Conservation (phyloP, 2,113 vertebrate genomes). For the Antechinus stuartii region DNA sequence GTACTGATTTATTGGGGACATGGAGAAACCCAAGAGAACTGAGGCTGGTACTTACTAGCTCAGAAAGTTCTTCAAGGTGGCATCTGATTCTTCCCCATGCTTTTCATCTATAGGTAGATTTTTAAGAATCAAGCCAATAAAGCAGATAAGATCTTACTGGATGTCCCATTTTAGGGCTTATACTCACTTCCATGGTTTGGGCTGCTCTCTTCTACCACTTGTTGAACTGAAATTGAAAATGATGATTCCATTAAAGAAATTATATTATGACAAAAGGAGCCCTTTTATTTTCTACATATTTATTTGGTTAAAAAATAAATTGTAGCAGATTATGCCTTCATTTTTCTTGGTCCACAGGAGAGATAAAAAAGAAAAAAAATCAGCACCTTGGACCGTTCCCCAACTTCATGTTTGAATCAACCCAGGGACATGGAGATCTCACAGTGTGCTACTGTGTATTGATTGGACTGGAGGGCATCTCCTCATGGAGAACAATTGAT, state of each 20-base stretch:
- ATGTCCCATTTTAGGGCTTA: conserved; percentile 22
- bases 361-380: conserved; percentile 71
- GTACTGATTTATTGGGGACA: conserved; percentile 56
- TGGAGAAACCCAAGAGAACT: conserved; percentile 41
- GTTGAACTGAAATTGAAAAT: conserved; percentile 42
- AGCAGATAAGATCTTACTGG: not conserved
- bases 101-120: conserved; percentile 37
- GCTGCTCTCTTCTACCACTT: not conserved
- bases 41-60: conserved; percentile 48
- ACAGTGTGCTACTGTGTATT: conserved; percentile 77
- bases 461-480: conserved; percentile 83
- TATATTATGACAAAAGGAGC: not conserved
- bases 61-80: conserved; percentile 22
- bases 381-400: conserved; percentile 69
- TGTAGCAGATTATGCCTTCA: conserved; percentile 71
- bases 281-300: not conserved
- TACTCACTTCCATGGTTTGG: not conserved
- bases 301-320: conserved; percentile 26
- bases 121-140: conserved; percentile 11
- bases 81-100: not conserved
- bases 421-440: conserved; percentile 69
- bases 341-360: conserved; percentile 57
- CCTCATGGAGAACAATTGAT: conserved; percentile 85
- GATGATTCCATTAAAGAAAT: conserved; percentile 42
- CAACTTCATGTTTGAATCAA: conserved; percentile 79